Conservation (phyloP, 2,113 vertebrate species). For the Hipposideros armiger region DNA sequence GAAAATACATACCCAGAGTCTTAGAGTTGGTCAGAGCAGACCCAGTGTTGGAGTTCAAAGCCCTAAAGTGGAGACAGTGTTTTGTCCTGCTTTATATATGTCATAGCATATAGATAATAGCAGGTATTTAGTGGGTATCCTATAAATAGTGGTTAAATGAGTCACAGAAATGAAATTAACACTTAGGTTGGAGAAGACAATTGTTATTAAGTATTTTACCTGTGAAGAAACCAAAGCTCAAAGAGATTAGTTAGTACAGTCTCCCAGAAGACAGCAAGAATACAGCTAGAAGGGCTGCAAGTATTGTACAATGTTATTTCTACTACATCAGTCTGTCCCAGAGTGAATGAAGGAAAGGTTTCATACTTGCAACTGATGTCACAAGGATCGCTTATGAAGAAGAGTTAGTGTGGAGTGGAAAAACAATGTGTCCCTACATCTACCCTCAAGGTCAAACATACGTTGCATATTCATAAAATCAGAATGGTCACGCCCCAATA, state of each 20-base stretch:
- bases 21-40: not conserved
- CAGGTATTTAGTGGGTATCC: not conserved
- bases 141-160: not conserved
- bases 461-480: not conserved
- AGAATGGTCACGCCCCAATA: not conserved
- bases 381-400: too few relatives aligned
- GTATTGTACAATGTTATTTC: not conserved
- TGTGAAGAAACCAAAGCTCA: not conserved
- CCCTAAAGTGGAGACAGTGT: not conserved
- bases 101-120: not conserved
- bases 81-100: not conserved
- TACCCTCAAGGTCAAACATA: not conserved
- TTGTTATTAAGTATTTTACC: not conserved
- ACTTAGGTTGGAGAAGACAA: not conserved
- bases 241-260: not conserved
- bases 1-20: not conserved
- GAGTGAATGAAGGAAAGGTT: not conserved
- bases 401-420: not conserved
- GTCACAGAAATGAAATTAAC: constrained; percentile 19
- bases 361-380: not conserved
- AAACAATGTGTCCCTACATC: not conserved
- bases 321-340: not conserved
- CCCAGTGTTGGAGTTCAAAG: not conserved
- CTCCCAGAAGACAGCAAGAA: not conserved
- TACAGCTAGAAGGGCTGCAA: not conserved